These are phyloP conservation scores for Venturia canescens DNA, from an alignment of 1,140 invertebrate genomes.

Conservation along the genomic window DNA sequence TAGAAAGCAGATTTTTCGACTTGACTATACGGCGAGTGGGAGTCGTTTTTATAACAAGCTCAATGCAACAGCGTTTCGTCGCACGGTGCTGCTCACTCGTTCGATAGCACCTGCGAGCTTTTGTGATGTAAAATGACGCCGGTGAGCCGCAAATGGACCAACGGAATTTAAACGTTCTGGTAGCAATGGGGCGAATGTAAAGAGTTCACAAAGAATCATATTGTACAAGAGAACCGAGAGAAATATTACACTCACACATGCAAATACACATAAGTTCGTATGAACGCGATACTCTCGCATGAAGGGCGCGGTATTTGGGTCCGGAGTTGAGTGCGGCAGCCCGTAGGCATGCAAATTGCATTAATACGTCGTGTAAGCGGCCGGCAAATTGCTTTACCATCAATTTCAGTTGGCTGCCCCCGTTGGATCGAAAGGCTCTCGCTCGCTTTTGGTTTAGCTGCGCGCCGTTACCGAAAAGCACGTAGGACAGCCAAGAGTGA, in stretches of 20 bases:
- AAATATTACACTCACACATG: background rate
- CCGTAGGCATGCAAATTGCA: slow-evolving; percentile 65
- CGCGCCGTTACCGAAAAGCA: slow-evolving; percentile 3
- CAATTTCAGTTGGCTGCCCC: slow-evolving; percentile 58
- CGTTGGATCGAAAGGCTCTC: slow-evolving; percentile 13
- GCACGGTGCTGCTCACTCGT: too few species aligned
- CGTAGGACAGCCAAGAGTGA: slow-evolving; percentile 2
- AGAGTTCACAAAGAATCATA: slow-evolving; percentile 14
- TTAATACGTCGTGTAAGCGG: slow-evolving; percentile 66
- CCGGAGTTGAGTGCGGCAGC: slow-evolving; percentile 32
- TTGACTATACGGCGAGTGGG: too few species aligned
- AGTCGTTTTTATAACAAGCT: too few species aligned
- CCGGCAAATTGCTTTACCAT: slow-evolving; percentile 67
- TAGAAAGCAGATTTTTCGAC: too few species aligned
- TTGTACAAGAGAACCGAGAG: background rate
- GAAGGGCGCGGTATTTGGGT: background rate
- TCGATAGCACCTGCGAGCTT: too few species aligned
- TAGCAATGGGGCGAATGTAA: background rate
- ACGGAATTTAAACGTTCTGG: background rate
- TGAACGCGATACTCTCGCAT: background rate
- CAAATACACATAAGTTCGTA: background rate
- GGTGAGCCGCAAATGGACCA: background rate
- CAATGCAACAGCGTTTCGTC: too few species aligned
- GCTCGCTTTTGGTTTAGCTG: slow-evolving; percentile 38
- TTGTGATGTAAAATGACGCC: too few species aligned